Conservation (phyloP, 2,113 vertebrate species). For the Pluvianellus socialis region DNA sequence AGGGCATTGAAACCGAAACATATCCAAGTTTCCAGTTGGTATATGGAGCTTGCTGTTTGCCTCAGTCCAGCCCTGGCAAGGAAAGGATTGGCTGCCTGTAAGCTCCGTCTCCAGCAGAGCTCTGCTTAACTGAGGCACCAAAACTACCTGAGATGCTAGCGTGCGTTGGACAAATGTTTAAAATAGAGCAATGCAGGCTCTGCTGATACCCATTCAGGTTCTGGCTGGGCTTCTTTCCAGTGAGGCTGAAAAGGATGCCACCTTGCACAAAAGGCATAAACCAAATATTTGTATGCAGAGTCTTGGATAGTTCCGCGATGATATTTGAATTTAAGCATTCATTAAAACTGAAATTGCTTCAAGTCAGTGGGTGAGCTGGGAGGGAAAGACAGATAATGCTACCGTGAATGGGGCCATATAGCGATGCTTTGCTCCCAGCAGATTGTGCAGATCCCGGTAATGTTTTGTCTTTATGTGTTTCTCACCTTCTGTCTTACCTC, state of each 20-base stretch:
- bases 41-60: neutral
- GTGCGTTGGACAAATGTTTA: neutral
- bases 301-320: neutral
- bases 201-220: neutral
- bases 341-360: constrained; percentile 43
- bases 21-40: neutral
- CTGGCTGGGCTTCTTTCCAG: neutral
- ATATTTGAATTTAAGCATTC: constrained; percentile 59
- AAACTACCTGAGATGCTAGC: neutral
- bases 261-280: constrained; percentile 38
- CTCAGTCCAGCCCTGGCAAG: neutral
- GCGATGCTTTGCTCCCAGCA: constrained; percentile 29
- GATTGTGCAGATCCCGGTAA: constrained; percentile 22
- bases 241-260: constrained; percentile 27
- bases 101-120: neutral
- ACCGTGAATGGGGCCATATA: constrained; percentile 35
- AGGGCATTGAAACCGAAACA: neutral
- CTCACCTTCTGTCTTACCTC: constrained; percentile 62
- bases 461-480: constrained; percentile 53
- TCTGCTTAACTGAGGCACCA: neutral
- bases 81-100: neutral
- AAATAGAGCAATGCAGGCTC: neutral
- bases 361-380: constrained; percentile 40
- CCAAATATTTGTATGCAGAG: constrained; percentile 54
- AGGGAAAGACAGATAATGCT: constrained; percentile 45